Base-by-base conservation (phyloP, 2,797 vertebrate genomes). In the Lophotriccus pileatus region DNA sequence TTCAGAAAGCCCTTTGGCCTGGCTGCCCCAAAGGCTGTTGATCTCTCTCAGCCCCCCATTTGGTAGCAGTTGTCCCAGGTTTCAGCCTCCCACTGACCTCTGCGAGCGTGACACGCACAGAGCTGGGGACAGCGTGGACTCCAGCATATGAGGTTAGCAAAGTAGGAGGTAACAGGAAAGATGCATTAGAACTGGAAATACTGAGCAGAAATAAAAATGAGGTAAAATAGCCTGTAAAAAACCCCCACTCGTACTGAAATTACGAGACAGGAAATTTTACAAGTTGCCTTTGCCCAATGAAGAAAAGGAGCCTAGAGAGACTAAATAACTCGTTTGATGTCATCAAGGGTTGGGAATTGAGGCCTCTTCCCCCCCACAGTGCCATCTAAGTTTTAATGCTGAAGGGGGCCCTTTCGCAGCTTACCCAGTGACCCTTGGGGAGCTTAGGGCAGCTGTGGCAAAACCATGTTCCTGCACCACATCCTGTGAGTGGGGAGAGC, bases 381-480 rank as follows among this genome's bases (percentile, higher is more conserved):
- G 76, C 91, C 89, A 90, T 67, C 87, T 60, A 32, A n/a, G 66
- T 64, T 92, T 68, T 80, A 80, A 39, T 91, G 72, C 64, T 85
- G 68, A 68, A 83, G 49, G 49, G 36, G 56, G 50, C 82, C 15
- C 83, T 93, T 93, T 94, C 85, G 72, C 76, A 88, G 68, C 81
- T 89, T 86, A 58, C 81, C 46, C 82, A 59, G 66, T 81, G 91
- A 84, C 93, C 85, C 80, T 32, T 32, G n/a, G 91, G 76, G 82
- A 87, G 22, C 36, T 75, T 6, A 39, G 76, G 84, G 80, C 83
- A 53, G 17, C 79, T 66, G 34, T 87, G 89, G 87, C 52, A 88
- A 94, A 90, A 23, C 70, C 47, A 1, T n/a, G 59, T 87, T 90
- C 83, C 77, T 82, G 66, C 23, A 37, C 74, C 80, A 63, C 90